Conservation (phyloP, 2,888 invertebrate genomes). For the Patella depressa region DNA sequence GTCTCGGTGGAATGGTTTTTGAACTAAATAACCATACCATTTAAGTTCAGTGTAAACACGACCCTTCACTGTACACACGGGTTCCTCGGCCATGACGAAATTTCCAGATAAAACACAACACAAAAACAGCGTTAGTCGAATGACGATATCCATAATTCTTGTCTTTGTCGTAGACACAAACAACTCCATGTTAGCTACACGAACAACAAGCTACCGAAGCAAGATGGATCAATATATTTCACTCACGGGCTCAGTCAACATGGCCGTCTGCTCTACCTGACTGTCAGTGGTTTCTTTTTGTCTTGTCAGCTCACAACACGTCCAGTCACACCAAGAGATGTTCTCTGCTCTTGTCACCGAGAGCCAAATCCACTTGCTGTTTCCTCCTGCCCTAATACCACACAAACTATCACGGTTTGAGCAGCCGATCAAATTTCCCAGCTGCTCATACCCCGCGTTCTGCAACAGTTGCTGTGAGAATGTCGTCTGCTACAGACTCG, state of each 20-base stretch:
- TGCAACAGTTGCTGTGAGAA: background rate
- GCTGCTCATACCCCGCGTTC: background rate
- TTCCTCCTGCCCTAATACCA: background rate
- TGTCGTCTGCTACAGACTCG: constrained; percentile 2
- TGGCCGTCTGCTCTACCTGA: constrained; percentile 8
- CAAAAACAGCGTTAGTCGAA: constrained; percentile 3
- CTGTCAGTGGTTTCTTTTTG: constrained; percentile 1
- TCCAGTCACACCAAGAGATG: background rate
- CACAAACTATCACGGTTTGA: too few relatives aligned
- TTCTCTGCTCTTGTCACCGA: background rate
- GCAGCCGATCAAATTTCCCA: background rate
- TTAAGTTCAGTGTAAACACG: constrained; percentile 52
- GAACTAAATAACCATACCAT: constrained; percentile 62
- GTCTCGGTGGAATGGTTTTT: constrained; percentile 59
- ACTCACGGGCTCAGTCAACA: constrained; percentile 12
- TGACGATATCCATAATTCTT: constrained; percentile 1
- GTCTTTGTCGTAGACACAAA: background rate
- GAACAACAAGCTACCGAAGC: constrained; percentile 3
- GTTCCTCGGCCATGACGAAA: constrained; percentile 13
- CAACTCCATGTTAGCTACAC: constrained; percentile 13
- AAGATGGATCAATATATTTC: constrained; percentile 10
- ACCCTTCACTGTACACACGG: constrained; percentile 55
- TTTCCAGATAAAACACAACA: constrained; percentile 13
- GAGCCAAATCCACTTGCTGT: background rate
- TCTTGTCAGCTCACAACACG: constrained; percentile 6